Conservation (phyloP, 2,797 vertebrate genomes). For the Notamacropus eugenii region DNA sequence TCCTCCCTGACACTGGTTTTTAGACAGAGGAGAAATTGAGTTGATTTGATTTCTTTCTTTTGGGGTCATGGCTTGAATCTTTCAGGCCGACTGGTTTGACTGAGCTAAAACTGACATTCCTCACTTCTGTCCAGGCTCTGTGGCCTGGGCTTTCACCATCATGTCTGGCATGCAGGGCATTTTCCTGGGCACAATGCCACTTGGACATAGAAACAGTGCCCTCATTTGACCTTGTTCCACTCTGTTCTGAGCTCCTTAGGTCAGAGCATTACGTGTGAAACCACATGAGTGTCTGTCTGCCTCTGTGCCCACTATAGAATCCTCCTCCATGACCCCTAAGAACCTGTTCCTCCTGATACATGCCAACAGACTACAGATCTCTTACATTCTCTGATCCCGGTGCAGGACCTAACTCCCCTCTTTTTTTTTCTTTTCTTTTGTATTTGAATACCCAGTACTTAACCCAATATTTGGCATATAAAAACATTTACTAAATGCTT, state of each 20-base stretch:
- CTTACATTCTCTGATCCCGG: neutral
- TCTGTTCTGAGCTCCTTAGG: neutral
- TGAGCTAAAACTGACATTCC: neutral
- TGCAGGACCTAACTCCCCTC: neutral
- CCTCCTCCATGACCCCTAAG: neutral
- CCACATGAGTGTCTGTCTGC: neutral
- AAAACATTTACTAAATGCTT: neutral
- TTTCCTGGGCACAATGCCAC: neutral
- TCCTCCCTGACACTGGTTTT: neutral
- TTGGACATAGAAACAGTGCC: neutral
- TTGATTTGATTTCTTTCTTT: neutral
- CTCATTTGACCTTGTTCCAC: neutral
- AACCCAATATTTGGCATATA: neutral
- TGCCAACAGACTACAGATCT: neutral
- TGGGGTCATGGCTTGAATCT: neutral
- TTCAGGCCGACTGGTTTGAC: neutral
- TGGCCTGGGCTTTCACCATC: neutral
- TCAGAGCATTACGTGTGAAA: neutral
- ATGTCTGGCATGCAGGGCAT: neutral
- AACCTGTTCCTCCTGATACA: neutral
- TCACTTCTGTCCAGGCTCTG: neutral
- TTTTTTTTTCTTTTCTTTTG: neutral
- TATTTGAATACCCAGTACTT: neutral
- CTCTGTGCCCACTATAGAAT: neutral
- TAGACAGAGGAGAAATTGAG: neutral